phyloP scores from a whole-genome alignment of 2,888 invertebrate species.

The Elegia similella region DNA sequence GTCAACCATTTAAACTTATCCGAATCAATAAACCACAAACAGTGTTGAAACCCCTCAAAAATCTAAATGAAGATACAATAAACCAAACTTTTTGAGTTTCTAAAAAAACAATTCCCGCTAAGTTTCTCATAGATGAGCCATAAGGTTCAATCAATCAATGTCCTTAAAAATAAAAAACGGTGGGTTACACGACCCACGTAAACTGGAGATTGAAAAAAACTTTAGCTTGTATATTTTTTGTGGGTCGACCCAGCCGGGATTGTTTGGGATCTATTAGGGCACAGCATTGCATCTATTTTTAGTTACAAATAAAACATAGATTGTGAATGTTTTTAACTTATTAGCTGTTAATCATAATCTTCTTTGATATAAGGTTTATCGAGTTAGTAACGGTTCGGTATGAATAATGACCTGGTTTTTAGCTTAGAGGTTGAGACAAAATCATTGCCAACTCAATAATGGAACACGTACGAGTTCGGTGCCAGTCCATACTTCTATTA shows the following conservation, averaged over 20 bases:
- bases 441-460: too few species aligned
- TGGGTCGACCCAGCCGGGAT: conserved; percentile 50
- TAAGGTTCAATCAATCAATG: conserved; percentile 80
- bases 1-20: not conserved
- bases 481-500: too few species aligned
- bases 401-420: too few species aligned
- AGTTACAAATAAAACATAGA: conserved; percentile 30
- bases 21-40: conserved; percentile 16
- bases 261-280: conserved; percentile 61
- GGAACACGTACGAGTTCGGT: too few species aligned
- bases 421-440: too few species aligned
- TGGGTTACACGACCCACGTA: conserved; percentile 73
- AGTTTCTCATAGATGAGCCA: conserved; percentile 71
- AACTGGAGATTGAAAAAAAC: conserved; percentile 69
- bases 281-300: conserved; percentile 46
- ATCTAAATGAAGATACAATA: conserved; percentile 76
- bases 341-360: not conserved
- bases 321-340: conserved; percentile 8
- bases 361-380: not conserved
- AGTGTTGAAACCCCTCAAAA: conserved; percentile 41
- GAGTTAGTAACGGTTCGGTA: not conserved
- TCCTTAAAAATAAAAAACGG: conserved; percentile 75
- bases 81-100: conserved; percentile 47
- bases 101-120: conserved; percentile 69
- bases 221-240: conserved; percentile 65